These are phyloP conservation scores for Ibidorhyncha struthersii DNA, from an alignment of 2,113 vertebrate genomes.

Conservation along the genomic window DNA sequence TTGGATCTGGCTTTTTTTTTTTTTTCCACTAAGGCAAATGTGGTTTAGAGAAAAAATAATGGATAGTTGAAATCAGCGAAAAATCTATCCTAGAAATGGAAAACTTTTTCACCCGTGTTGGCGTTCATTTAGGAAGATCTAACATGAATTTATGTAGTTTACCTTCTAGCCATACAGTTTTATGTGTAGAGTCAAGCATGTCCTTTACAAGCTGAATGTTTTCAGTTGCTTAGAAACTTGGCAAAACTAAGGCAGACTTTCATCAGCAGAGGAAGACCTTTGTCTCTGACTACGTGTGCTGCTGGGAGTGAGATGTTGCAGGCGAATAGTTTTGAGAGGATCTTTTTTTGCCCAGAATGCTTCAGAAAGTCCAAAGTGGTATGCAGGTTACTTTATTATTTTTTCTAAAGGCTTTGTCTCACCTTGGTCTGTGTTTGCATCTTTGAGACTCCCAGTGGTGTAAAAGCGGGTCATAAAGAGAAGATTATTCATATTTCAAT, in stretches of 20 bases:
- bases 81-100: neutral
- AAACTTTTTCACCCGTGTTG: neutral
- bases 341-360: neutral
- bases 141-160: neutral
- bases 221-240: neutral
- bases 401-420: neutral
- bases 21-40: neutral
- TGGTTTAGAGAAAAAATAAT: neutral
- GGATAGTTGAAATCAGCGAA: neutral
- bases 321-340: neutral
- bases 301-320: neutral
- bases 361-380: neutral
- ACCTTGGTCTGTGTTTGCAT: neutral
- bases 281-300: neutral
- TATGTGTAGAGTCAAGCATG: neutral
- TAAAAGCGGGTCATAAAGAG: neutral
- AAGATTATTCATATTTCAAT: neutral
- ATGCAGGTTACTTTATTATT: neutral
- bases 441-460: neutral
- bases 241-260: neutral
- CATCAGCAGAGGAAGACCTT: neutral
- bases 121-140: neutral
- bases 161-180: neutral
- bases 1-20: neutral
- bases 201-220: neutral